These are phyloP conservation scores for Coreius guichenoti DNA, from an alignment of 2,797 vertebrate species.

Conservation along the genomic window DNA sequence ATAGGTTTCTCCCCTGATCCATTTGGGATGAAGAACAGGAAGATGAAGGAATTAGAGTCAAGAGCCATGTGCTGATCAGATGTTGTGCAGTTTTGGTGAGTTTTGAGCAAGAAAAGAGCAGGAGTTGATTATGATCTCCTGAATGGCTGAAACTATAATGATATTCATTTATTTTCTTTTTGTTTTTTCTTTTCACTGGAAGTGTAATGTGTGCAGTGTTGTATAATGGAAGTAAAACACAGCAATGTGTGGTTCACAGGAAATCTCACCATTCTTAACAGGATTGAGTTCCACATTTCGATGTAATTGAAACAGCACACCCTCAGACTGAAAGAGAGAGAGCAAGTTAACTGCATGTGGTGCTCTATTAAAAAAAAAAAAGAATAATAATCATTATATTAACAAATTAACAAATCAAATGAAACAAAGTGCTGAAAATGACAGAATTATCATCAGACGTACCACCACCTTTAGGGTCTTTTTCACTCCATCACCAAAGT, in stretches of 20 bases:
- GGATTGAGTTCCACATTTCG: constrained; percentile 43
- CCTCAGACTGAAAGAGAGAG: constrained; percentile 53
- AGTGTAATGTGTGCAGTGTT: not conserved
- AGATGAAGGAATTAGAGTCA: not conserved
- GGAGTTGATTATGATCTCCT: not conserved
- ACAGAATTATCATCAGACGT: constrained; percentile 57
- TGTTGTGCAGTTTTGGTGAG: not conserved
- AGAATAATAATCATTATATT: not conserved
- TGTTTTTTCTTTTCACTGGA: too few relatives aligned
- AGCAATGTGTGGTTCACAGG: not conserved
- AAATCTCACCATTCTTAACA: constrained; percentile 25
- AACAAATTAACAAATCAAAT: not conserved
- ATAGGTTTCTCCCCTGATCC: constrained; percentile 77
- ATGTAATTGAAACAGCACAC: constrained; percentile 15
- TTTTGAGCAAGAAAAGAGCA: not conserved
- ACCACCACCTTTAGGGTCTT: constrained; percentile 83
- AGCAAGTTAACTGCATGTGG: not conserved
- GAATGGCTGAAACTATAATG: not conserved
- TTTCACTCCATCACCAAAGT: constrained; percentile 71
- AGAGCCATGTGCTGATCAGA: not conserved
- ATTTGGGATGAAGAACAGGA: not conserved
- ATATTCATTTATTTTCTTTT: not conserved
- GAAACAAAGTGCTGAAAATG: not conserved
- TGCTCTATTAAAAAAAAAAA: not conserved
- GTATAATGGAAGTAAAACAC: not conserved